phyloP scores from a whole-genome alignment of 2,797 vertebrate species.

The Cheirogaleus major region DNA sequence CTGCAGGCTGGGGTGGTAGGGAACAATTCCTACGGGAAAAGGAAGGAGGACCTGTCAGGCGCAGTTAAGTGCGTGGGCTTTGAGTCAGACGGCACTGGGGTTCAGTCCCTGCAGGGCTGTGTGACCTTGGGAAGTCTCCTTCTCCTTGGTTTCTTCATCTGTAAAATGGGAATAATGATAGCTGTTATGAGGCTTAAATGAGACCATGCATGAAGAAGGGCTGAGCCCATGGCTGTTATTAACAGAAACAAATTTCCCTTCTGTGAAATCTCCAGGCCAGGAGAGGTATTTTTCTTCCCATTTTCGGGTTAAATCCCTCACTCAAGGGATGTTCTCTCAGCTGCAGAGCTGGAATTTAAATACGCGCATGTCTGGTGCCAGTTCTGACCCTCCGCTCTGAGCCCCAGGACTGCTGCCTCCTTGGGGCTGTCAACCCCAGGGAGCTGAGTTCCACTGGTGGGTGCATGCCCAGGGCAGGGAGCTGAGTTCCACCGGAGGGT shows the following conservation, averaged over 20 bases:
- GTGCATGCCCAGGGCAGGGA: not conserved
- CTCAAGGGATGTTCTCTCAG: not conserved
- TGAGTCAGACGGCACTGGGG: not conserved
- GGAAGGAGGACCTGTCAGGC: not conserved
- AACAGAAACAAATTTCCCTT: not conserved
- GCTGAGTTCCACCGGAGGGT: not conserved
- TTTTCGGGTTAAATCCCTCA: not conserved
- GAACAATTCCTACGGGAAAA: slow-evolving; percentile 3
- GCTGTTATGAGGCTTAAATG: not conserved
- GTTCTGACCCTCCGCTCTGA: not conserved
- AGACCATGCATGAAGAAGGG: not conserved
- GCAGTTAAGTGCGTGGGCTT: not conserved
- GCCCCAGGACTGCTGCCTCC: not conserved
- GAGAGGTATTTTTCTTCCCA: not conserved
- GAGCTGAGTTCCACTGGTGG: not conserved
- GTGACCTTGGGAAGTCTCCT: not conserved
- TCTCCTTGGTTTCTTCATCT: not conserved
- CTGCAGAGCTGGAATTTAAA: not conserved
- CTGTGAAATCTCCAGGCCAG: not conserved
- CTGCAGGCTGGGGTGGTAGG: not conserved
- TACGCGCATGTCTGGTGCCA: not conserved
- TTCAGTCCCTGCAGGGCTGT: not conserved
- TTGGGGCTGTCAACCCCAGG: not conserved
- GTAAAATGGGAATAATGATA: not conserved
- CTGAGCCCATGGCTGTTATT: not conserved